Evolutionary conservation across 2,113 vertebrate species (phyloP).

Genomic region (Daphoenositta chrysoptera): DNA sequence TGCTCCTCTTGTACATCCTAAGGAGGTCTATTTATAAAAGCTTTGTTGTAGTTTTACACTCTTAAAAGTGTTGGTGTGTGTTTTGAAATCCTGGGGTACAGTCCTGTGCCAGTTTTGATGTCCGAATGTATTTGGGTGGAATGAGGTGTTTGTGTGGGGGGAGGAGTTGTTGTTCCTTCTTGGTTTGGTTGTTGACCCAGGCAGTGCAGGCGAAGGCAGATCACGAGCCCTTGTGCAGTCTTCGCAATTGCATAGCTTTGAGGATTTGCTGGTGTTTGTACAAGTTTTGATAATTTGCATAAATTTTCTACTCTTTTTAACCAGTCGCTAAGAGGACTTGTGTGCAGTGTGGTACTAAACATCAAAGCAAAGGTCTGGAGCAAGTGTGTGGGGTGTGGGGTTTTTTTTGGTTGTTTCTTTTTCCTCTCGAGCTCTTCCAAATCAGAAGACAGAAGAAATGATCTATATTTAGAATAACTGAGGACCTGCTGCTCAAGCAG

Average conservation of each 20-base stretch:
- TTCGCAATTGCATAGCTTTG: not conserved
- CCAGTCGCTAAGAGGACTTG: not conserved
- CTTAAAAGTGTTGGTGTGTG: not conserved
- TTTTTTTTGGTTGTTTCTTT: not conserved
- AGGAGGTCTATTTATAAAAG: not conserved
- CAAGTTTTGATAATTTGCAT: constrained; percentile 12
- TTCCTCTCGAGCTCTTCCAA: not conserved
- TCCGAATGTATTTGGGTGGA: not conserved
- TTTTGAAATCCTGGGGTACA: not conserved
- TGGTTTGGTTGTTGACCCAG: not conserved
- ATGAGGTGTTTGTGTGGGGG: not conserved
- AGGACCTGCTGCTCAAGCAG: constrained; percentile 21
- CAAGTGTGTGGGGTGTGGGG: not conserved
- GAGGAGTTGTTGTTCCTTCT: not conserved
- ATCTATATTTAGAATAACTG: constrained; percentile 55
- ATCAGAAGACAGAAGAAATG: constrained; percentile 3
- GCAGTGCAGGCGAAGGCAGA: not conserved
- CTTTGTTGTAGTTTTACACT: not conserved
- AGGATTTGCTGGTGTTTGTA: constrained; percentile 9
- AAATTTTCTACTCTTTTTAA: not conserved
- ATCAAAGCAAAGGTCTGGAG: not conserved
- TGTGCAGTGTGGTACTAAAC: not conserved
- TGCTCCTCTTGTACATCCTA: not conserved
- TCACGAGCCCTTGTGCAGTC: not conserved
- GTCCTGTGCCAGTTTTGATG: not conserved